Evolutionary conservation across 2,797 vertebrate species (phyloP).

Genomic region (Tarsius wallacei): DNA sequence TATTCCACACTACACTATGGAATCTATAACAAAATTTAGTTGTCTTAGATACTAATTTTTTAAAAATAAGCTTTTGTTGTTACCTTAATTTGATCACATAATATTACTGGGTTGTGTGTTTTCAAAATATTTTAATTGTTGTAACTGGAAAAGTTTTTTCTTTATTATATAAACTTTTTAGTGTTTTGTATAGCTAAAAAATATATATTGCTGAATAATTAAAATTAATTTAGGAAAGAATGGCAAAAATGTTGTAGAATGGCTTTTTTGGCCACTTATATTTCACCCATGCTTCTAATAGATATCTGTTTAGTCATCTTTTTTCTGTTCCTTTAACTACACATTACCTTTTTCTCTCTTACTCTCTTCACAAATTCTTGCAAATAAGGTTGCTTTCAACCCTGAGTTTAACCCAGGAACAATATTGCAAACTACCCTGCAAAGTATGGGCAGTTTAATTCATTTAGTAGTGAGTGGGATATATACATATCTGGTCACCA

Average conservation of each 20-base stretch:
- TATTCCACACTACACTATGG: background rate
- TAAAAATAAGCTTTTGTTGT: slow-evolving; percentile 40
- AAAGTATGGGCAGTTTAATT: background rate
- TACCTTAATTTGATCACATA: slow-evolving; percentile 25
- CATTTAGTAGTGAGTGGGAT: background rate
- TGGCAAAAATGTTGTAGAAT: background rate
- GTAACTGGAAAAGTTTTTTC: background rate
- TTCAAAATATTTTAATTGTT: slow-evolving; percentile 53
- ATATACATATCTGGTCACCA: background rate
- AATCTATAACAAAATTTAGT: slow-evolving; percentile 14
- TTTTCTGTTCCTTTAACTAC: slow-evolving; percentile 4
- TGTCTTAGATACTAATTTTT: slow-evolving; percentile 36
- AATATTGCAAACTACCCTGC: background rate
- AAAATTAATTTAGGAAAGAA: slow-evolving; percentile 28
- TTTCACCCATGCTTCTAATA: slow-evolving; percentile 23
- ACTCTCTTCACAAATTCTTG: slow-evolving; percentile 50
- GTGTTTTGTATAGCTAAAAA: slow-evolving; percentile 38
- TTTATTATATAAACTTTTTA: slow-evolving; percentile 38
- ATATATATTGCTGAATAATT: slow-evolving; percentile 29
- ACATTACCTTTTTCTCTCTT: background rate
- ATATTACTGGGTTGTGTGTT: slow-evolving; percentile 13
- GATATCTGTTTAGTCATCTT: slow-evolving; percentile 16
- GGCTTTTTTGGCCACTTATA: background rate
- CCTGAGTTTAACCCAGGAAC: background rate
- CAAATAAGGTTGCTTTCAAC: background rate